Evolutionary conservation across 2,797 vertebrate species (phyloP), one percentile per base, ranked within the genome.

Genomic region (Neosalanx taihuensis): DNA sequence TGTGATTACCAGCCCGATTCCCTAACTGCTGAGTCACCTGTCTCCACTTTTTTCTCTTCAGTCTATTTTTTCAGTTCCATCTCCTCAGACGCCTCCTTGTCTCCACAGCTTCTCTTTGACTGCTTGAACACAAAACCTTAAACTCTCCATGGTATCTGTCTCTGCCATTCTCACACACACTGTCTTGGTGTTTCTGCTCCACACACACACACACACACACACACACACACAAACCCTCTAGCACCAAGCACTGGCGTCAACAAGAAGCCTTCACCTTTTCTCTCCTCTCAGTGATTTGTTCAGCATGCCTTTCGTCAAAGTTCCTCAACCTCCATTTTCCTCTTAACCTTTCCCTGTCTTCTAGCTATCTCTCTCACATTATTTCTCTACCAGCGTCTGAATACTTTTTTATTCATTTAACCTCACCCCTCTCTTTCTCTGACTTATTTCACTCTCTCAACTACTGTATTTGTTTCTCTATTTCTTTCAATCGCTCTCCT

Each of bases 251-350:
- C 41, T 12, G 2, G 37, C 9, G 66, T 68, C 12, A 10, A 81
- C 73, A 70, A 81, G 70, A 76, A 30, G 72, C n/a, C 31, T 63
- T 6, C 3, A 17, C 31, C 12, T 15, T 12, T 63, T 31, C 31
- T 15, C 18, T 9, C 3, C 31, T 63, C 61, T 18, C 29, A 35
- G 10, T 6, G 2, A 23, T 29, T 26, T 5, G 23, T 30, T 15
- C 59, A 1, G 23, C 13, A 18, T 9, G 31, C 15, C 60, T 31
- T 31, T 31, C 60, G 4, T 12, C 10, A 17, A 7, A 9, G 2
- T 41, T 66, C 13, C 35, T 9, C 20, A 9, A 26, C 64, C n/a
- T 65, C 64, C 20, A 9, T 64, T 20, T 31, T 17, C 60, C 60
- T 18, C 4, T 18, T 2, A 17, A 5, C 33, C 17, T 49, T 15